phyloP scores from a whole-genome alignment of 2,797 vertebrate genomes.

The Hoplostethus atlanticus region DNA sequence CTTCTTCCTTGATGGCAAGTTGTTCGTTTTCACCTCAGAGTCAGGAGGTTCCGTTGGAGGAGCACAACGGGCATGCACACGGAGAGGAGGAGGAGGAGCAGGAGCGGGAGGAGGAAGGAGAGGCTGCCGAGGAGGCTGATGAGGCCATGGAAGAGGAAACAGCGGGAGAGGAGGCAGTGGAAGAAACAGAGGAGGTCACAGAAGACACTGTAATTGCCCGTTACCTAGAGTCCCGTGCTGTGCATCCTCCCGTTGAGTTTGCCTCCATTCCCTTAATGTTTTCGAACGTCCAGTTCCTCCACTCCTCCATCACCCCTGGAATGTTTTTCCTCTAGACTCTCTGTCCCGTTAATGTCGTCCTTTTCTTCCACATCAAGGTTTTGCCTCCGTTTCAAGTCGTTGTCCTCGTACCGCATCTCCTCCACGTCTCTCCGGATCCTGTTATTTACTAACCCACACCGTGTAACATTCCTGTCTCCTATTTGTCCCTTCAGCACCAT shows the following conservation, averaged over 20 bases:
- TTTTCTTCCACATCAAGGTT: constrained; percentile 44
- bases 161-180: constrained; percentile 43
- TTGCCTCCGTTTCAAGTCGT: constrained; percentile 47
- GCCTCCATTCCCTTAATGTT: constrained; percentile 44
- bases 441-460: constrained; percentile 42
- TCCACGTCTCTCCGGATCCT: constrained; percentile 29
- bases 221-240: constrained; percentile 41
- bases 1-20: constrained; percentile 32
- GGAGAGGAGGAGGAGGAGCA: constrained; percentile 53
- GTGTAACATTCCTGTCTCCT: constrained; percentile 24
- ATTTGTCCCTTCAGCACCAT: constrained; percentile 25
- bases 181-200: constrained; percentile 69
- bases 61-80: constrained; percentile 73
- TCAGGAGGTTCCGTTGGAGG: constrained; percentile 73
- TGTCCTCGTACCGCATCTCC: constrained; percentile 37
- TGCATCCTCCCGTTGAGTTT: constrained; percentile 33
- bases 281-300: constrained; percentile 26
- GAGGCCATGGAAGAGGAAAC: constrained; percentile 28
- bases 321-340: constrained; percentile 32
- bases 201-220: constrained; percentile 77
- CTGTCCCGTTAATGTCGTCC: constrained; percentile 28
- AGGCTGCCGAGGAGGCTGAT: constrained; percentile 32
- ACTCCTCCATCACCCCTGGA: constrained; percentile 52
- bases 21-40: constrained; percentile 67
- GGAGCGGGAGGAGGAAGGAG: constrained; percentile 51